Base-by-base conservation (phyloP, 2,888 invertebrate genomes). In the Ormyrus pomaceus region DNA sequence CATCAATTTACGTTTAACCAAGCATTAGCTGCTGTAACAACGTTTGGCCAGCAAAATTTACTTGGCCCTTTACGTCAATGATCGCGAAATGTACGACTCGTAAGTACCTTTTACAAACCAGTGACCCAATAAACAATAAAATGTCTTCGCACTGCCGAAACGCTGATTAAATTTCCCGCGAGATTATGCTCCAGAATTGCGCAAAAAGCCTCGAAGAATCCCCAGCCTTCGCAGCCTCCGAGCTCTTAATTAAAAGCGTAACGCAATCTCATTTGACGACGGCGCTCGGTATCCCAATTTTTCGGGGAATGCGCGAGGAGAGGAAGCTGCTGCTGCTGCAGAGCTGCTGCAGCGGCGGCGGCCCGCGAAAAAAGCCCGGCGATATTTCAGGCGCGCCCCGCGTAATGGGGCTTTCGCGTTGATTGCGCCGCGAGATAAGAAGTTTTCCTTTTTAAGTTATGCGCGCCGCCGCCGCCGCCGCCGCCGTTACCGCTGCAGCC, bases 231-330 rank as follows among this genome's bases (percentile, higher is more conserved):
- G 34, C 34, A 34, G 34, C 34, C 34, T 34, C 34, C n/a, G 10
- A 65, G 48, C 55, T 80, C 75, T 80, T 80, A 80, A 80, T 80
- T 80, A 80, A 80, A 80, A 75, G 59, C 45, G 71, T 75, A 70
- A 70, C 50, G 66, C 61, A 75, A 75, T 75, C 75, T 74, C 74
- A 56, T 65, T 56, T 65, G 73, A 74, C 58, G 10, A 6, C 34
- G 6, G 8, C 61, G 7, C 59, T n/a, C 9, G 48, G 13, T 73
- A 61, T 68, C 61, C 62, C 46, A 61, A 68, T 70, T 70, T 68
- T 68, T 76, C 45, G 50, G 55, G 61, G 75, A 76, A 76, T 76
- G 75, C 65, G 61, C 34, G 34, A 34, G 34, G 34, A 34, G 34
- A 58, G 58, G 3, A 9, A n/a, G 51, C 1, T 13, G 53, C n/a